Percentiles rank a stretch among this genome's conserved stretches.
Conservation (phyloP, 2,113 vertebrate species). For the Trichechus manatus region DNA sequence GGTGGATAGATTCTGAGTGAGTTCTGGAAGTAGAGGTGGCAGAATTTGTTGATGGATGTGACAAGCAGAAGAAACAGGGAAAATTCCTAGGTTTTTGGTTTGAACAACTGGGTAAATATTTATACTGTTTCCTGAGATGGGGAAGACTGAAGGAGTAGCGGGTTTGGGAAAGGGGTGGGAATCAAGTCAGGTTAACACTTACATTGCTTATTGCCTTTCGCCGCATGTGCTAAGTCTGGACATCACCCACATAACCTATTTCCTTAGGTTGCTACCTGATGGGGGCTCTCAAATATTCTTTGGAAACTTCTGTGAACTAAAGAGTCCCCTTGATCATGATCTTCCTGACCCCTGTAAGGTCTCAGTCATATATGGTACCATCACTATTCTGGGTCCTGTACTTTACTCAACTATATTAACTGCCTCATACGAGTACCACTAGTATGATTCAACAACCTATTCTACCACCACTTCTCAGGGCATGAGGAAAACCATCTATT, state of each 20-base stretch:
- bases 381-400: not conserved
- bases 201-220: not conserved
- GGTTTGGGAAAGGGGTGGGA: not conserved
- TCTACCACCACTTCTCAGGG: not conserved
- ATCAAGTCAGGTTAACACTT: not conserved
- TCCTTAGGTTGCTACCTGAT: not conserved
- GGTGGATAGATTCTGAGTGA: not conserved
- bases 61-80: not conserved
- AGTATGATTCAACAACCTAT: not conserved
- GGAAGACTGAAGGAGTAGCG: slow-evolving; percentile 32
- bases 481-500: slow-evolving; percentile 6
- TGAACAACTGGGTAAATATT: not conserved
- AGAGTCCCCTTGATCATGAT: not conserved
- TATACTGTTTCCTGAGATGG: not conserved
- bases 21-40: not conserved
- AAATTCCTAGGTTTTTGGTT: not conserved
- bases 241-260: not conserved
- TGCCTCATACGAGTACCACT: not conserved
- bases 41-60: not conserved
- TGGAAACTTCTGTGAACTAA: not conserved
- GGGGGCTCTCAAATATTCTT: slow-evolving; percentile 19
- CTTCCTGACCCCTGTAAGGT: not conserved
- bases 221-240: not conserved
- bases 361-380: not conserved
- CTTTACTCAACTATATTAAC: not conserved